phyloP scores from a whole-genome alignment of 2,888 invertebrate species.

The Maniola hyperantus region DNA sequence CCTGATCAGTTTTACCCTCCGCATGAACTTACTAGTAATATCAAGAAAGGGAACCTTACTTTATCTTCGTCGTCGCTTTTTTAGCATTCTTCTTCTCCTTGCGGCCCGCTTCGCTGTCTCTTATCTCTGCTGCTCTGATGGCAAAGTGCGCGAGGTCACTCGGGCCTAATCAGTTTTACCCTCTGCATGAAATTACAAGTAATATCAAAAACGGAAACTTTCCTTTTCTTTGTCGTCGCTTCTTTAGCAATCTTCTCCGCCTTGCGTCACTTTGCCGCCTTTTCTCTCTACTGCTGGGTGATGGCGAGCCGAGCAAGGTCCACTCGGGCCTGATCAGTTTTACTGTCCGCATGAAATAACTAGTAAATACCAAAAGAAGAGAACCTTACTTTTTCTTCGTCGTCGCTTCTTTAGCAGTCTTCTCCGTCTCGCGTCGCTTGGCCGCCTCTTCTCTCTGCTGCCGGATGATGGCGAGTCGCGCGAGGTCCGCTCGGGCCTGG shows the following conservation, averaged over 20 bases:
- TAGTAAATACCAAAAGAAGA: too few relatives aligned
- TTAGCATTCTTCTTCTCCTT: conserved; percentile 86
- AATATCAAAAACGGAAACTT: not conserved
- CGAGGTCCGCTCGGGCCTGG: conserved; percentile 96
- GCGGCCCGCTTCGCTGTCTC: too few relatives aligned
- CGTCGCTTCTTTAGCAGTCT: conserved; percentile 4
- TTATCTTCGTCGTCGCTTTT: conserved; percentile 71
- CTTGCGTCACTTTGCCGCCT: too few relatives aligned
- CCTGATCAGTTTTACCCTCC: conserved; percentile 95
- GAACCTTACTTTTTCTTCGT: not conserved
- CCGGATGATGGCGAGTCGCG: conserved; percentile 95
- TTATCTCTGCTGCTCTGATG: too few relatives aligned
- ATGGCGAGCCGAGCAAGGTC: too few relatives aligned
- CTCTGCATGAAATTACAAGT: not conserved
- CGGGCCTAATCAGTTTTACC: conserved; percentile 98
- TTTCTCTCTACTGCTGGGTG: too few relatives aligned
- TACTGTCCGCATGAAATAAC: too few relatives aligned
- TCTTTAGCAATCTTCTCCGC: conserved; percentile 87
- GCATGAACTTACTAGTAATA: not conserved
- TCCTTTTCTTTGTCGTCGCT: conserved; percentile 68
- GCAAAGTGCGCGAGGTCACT: conserved; percentile 63
- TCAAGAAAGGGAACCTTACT: conserved; percentile 43
- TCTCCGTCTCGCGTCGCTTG: conserved; percentile 89
- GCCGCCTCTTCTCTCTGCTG: conserved; percentile 98
- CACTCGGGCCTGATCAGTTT: too few relatives aligned